A percentile compares a stretch with the other conserved stretches of the same genome.
These are phyloP conservation scores for Macaca fascicularis DNA, from an alignment of 2,113 vertebrate species.

Conservation along the genomic window T2T-MFA8v1.1 NC_088389.1:125898501-125899000, in stretches of 20 bases:
- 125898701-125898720: neutral
- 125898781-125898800: neutral
- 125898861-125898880: neutral
- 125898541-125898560: neutral
- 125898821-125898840: neutral
- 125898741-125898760: neutral
- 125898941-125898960: neutral
- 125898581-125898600: neutral
- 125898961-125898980: neutral
- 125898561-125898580: neutral
- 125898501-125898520: neutral
- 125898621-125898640: neutral
- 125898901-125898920: neutral
- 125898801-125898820: neutral
- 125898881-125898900: too few species aligned
- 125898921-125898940: neutral
- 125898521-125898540: neutral
- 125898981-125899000: neutral
- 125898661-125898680: neutral
- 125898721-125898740: neutral
- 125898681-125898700: neutral
- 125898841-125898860: neutral
- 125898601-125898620: neutral
- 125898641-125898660: neutral
- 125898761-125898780: neutral